A percentile compares a stretch with the other conserved stretches of the same genome.
Evolutionary conservation across 2,113 vertebrate genomes (phyloP).

Genomic region (Uria lomvia): DNA sequence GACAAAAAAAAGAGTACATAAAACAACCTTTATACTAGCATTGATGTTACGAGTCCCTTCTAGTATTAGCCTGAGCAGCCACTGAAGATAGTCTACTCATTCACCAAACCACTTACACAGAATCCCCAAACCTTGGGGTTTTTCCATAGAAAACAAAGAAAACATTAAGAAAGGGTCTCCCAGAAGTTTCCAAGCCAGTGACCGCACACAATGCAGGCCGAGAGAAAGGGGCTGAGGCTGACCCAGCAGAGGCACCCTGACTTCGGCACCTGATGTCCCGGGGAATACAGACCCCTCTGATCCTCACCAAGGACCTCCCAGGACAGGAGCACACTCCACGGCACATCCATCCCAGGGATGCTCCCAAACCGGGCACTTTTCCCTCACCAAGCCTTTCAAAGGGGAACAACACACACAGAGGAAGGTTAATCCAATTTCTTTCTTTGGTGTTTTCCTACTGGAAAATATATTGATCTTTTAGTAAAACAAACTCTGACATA

Average conservation of each 20-base stretch:
- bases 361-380: background rate
- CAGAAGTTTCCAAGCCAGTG: background rate
- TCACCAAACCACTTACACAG: background rate
- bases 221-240: background rate
- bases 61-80: background rate
- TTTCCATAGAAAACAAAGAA: background rate
- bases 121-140: background rate
- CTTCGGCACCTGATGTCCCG: background rate
- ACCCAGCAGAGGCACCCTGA: background rate
- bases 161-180: background rate
- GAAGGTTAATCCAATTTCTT: background rate
- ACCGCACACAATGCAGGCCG: fast-evolving
- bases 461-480: background rate
- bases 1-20: background rate
- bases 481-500: background rate
- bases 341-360: background rate
- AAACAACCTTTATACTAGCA: background rate
- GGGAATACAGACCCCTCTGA: background rate
- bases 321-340: background rate
- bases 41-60: background rate
- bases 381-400: background rate
- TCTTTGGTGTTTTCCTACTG: background rate
- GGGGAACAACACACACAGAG: background rate
- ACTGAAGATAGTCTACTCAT: background rate
- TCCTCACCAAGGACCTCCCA: background rate